A percentile compares a stretch with the other conserved stretches of the same genome.
These are phyloP conservation scores for Montipora cactus DNA, from an alignment of 64 coral and sea anemone species.

Conservation along the genomic window DNA sequence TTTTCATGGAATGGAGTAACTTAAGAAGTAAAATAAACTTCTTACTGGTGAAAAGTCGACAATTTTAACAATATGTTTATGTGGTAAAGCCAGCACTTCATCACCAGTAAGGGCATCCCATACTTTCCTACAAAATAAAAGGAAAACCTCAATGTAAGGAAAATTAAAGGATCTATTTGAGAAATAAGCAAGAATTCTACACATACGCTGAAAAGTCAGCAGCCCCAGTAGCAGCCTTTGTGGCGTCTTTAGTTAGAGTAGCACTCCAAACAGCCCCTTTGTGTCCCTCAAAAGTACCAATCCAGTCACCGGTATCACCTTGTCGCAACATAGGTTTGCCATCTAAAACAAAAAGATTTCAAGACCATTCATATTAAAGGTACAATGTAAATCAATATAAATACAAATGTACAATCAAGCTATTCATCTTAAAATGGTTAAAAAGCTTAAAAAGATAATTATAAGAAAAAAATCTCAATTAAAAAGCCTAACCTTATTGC, in stretches of 20 bases:
- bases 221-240: constrained; percentile 86
- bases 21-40: neutral
- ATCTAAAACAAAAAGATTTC: constrained; percentile 51
- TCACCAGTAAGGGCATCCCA: constrained; percentile 94
- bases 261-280: constrained; percentile 98
- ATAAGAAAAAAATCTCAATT: too few relatives aligned
- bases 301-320: constrained; percentile 98
- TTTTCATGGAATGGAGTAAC: neutral
- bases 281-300: constrained; percentile 97
- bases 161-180: too few relatives aligned
- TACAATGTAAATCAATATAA: too few relatives aligned
- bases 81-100: constrained; percentile 77
- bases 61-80: constrained; percentile 98
- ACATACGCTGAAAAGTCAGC: constrained; percentile 98
- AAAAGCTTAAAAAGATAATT: too few relatives aligned
- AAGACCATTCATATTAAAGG: too few relatives aligned
- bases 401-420: too few relatives aligned
- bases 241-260: constrained; percentile 83
- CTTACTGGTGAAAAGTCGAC: constrained; percentile 98
- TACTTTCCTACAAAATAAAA: constrained; percentile 71
- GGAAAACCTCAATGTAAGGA: too few relatives aligned
- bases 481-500: too few relatives aligned
- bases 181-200: neutral
- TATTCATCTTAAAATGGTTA: too few relatives aligned
- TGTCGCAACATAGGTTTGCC: constrained; percentile 97